These are phyloP conservation scores for Oasisia sp. DNA, from an alignment of 2,888 invertebrate genomes.

Conservation along the genomic window DNA sequence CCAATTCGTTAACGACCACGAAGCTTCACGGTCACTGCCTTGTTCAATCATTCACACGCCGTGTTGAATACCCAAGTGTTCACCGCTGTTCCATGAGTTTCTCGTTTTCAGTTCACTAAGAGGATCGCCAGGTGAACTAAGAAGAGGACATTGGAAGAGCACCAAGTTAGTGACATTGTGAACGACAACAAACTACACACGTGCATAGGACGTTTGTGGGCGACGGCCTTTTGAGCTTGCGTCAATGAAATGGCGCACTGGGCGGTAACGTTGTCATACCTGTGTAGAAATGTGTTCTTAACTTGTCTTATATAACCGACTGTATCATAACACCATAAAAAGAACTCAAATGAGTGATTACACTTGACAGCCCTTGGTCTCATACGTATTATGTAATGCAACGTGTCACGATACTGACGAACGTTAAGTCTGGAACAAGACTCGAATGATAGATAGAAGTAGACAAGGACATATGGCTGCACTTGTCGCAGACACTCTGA, in stretches of 20 bases:
- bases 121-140: background rate
- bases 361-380: too few relatives aligned
- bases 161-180: too few relatives aligned
- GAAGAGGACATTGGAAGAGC: too few relatives aligned
- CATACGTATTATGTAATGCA: background rate
- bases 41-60: background rate
- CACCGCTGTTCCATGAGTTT: background rate
- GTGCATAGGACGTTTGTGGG: too few relatives aligned
- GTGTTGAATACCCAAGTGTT: background rate
- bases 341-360: too few relatives aligned
- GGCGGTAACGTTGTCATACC: too few relatives aligned
- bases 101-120: background rate
- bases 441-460: background rate
- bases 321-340: too few relatives aligned
- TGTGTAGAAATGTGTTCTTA: background rate
- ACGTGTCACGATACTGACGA: background rate
- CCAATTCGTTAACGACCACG: background rate
- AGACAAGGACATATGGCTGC: background rate
- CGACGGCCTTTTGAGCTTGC: too few relatives aligned
- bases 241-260: too few relatives aligned
- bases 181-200: too few relatives aligned
- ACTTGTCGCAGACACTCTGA: background rate
- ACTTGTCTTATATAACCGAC: too few relatives aligned
- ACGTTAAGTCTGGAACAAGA: background rate
- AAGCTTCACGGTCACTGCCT: background rate